A percentile compares a stretch with the other conserved stretches of the same genome.
Conservation (phyloP, 2,113 vertebrate species). For the Chaenogobius annularis region DNA sequence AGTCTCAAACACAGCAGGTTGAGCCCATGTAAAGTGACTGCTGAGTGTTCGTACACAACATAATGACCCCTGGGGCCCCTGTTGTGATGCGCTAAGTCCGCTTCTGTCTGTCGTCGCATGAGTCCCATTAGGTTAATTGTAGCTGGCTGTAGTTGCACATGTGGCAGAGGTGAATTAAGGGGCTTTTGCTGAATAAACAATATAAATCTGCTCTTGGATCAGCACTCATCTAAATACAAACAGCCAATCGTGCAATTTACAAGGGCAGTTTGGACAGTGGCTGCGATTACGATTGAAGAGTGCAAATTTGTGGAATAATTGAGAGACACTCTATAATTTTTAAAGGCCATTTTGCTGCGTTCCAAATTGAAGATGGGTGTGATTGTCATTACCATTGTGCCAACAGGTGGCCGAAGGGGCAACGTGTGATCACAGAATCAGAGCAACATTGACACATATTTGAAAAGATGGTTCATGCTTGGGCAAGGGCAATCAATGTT, state of each 20-base stretch:
- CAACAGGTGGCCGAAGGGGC: neutral
- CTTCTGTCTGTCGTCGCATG: neutral
- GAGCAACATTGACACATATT: neutral
- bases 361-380: neutral
- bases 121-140: constrained; percentile 2
- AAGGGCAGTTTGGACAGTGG: neutral
- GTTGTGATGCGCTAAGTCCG: neutral
- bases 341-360: neutral
- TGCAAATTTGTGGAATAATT: neutral
- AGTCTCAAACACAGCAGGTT: neutral
- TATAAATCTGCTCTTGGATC: neutral
- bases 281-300: neutral
- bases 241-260: constrained; percentile 6
- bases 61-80: neutral
- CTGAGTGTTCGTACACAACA: neutral
- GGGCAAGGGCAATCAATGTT: neutral
- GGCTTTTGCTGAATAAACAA: constrained; percentile 5
- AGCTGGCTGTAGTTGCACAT: neutral
- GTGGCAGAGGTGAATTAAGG: neutral
- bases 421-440: neutral
- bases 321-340: neutral
- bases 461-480: neutral
- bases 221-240: neutral
- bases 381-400: neutral
- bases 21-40: neutral